A percentile compares a stretch with the other conserved stretches of the same genome.
Conservation (phyloP, 1,140 invertebrate species). For the Pachypeltis micranthus region DNA sequence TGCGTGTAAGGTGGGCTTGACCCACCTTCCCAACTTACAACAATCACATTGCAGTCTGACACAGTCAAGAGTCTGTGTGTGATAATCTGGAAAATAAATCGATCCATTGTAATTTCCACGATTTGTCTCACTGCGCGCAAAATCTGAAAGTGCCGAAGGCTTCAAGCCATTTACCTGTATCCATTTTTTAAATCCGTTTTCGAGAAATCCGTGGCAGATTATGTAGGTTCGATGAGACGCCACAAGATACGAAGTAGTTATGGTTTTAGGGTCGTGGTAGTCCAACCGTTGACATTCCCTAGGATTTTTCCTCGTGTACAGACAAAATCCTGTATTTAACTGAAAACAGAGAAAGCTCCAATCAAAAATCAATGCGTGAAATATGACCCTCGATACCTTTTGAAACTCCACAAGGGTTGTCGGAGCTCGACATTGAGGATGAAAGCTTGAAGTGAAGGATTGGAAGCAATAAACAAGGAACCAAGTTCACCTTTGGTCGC, state of each 20-base stretch:
- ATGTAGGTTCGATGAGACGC: slow-evolving; percentile 53
- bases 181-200: slow-evolving; percentile 67
- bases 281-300: slow-evolving; percentile 44
- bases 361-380: too few species aligned
- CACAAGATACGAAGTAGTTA: slow-evolving; percentile 45
- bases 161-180: slow-evolving; percentile 44
- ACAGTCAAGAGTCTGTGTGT: slow-evolving; percentile 50
- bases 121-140: too few species aligned
- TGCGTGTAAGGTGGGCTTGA: slow-evolving; percentile 79
- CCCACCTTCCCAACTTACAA: slow-evolving; percentile 74
- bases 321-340: slow-evolving; percentile 29
- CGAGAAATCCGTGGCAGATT: slow-evolving; percentile 74
- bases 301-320: slow-evolving; percentile 41
- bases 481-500: background rate
- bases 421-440: too few species aligned
- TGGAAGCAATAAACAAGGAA: too few species aligned
- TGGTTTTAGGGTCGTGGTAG: slow-evolving; percentile 48
- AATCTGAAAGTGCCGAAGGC: too few species aligned
- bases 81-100: slow-evolving; percentile 38
- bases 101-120: too few species aligned
- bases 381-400: too few species aligned
- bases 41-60: slow-evolving; percentile 57
- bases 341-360: too few species aligned
- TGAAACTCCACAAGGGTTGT: too few species aligned
- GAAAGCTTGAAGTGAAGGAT: too few species aligned